Conservation (phyloP, 2,113 vertebrate genomes). For the Andinoacara biseriatus region DNA sequence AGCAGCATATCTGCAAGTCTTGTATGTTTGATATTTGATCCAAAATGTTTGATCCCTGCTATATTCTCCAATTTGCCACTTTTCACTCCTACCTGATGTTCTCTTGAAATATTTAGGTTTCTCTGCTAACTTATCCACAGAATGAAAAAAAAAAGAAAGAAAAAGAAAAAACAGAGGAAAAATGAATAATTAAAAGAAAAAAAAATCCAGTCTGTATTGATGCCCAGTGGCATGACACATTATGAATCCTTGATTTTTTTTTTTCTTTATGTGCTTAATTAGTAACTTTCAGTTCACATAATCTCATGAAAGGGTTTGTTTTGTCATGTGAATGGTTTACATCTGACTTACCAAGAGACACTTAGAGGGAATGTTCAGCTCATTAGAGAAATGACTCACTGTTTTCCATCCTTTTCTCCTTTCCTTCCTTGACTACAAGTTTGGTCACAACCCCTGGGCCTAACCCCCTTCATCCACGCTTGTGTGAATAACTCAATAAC, state of each 20-base stretch:
- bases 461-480: slow-evolving; percentile 41
- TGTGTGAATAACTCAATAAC: slow-evolving; percentile 75
- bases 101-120: slow-evolving; percentile 12
- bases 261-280: slow-evolving; percentile 52
- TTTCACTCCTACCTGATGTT: slow-evolving; percentile 25
- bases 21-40: slow-evolving; percentile 45
- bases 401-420: slow-evolving; percentile 56
- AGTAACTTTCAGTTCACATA: slow-evolving; percentile 47
- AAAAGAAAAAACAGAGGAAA: neutral
- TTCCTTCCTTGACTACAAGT: slow-evolving; percentile 64
- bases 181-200: neutral
- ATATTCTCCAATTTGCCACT: slow-evolving; percentile 20
- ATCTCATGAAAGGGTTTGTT: slow-evolving; percentile 50
- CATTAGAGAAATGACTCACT: slow-evolving; percentile 76
- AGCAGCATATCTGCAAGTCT: slow-evolving; percentile 28
- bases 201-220: neutral
- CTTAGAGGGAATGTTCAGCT: slow-evolving; percentile 68
- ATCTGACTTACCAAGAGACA: slow-evolving; percentile 57
- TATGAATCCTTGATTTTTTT: neutral
- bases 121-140: neutral
- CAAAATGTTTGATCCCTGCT: slow-evolving; percentile 40
- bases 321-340: slow-evolving; percentile 59
- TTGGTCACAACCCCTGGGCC: slow-evolving; percentile 61
- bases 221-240: slow-evolving; percentile 10
- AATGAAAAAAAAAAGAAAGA: neutral